These are phyloP conservation scores for Itoplectis maculator DNA, from an alignment of 2,888 invertebrate genomes.

Conservation along the genomic window DNA sequence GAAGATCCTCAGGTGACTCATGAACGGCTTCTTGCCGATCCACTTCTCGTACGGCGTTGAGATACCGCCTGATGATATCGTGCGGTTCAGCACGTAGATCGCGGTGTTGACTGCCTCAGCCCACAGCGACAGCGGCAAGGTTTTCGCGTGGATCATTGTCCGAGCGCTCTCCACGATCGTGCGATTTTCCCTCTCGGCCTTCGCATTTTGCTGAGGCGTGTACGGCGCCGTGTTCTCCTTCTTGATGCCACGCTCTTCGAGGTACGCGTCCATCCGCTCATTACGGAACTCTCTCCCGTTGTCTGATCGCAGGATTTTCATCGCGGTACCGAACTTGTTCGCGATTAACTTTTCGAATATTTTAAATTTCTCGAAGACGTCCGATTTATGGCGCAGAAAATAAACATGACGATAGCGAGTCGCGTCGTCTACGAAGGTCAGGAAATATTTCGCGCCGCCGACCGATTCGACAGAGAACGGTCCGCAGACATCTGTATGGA, in stretches of 20 bases:
- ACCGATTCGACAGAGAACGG: slow-evolving; percentile 1
- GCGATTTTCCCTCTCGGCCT: slow-evolving; percentile 64
- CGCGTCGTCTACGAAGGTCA: slow-evolving; percentile 61
- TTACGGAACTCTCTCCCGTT: slow-evolving; percentile 65
- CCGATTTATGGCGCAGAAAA: slow-evolving; percentile 64
- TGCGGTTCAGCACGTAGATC: slow-evolving; percentile 70
- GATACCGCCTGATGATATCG: neutral
- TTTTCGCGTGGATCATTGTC: slow-evolving; percentile 62
- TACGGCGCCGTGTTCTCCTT: slow-evolving; percentile 58
- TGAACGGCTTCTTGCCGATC: slow-evolving; percentile 64
- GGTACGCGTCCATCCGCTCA: slow-evolving; percentile 32
- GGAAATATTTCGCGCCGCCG: slow-evolving; percentile 36
- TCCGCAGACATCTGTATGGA: slow-evolving; percentile 36
- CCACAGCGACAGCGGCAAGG: slow-evolving; percentile 60
- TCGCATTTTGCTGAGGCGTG: slow-evolving; percentile 67
- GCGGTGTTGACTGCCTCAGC: slow-evolving; percentile 72
- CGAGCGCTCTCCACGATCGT: slow-evolving; percentile 66
- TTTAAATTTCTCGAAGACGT: slow-evolving; percentile 57
- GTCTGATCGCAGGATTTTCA: slow-evolving; percentile 57
- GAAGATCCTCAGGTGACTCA: slow-evolving; percentile 60
- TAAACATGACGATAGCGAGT: slow-evolving; percentile 54
- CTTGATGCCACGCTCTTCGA: slow-evolving; percentile 49
- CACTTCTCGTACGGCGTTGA: slow-evolving; percentile 69
- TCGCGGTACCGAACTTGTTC: slow-evolving; percentile 54
- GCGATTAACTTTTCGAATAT: slow-evolving; percentile 23